Percentiles rank a stretch among this genome's conserved stretches.
These are phyloP conservation scores for Lucilia cuprina DNA, from an alignment of 1,140 invertebrate species.

Conservation along the genomic window DNA sequence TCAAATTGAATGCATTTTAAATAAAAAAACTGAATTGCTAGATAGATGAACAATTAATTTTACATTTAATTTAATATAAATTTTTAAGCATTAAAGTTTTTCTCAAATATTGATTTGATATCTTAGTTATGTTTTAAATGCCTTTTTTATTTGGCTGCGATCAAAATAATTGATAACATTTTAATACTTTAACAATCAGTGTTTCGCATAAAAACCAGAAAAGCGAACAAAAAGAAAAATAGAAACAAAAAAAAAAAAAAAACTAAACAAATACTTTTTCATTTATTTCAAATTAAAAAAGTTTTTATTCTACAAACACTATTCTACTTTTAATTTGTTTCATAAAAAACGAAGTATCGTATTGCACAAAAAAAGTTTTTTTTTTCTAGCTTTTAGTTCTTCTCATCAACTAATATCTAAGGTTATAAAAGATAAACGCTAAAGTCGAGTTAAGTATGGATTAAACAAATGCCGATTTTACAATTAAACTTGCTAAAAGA, in stretches of 20 bases:
- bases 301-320: background rate
- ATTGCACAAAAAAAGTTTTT: background rate
- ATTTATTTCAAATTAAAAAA: conserved; percentile 13
- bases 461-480: no score
- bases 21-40: no score
- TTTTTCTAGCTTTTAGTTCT: background rate
- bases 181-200: background rate
- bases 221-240: background rate
- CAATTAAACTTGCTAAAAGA: no score
- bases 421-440: no score
- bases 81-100: no score
- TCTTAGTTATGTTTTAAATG: no score
- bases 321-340: background rate
- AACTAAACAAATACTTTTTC: background rate
- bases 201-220: background rate
- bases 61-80: no score
- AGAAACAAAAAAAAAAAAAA: background rate
- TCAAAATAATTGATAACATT: background rate
- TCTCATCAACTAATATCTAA: background rate
- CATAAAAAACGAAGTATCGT: background rate
- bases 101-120: no score
- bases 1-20: no score
- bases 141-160: no score
- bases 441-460: no score
- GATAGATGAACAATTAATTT: no score